Conservation (phyloP, 35 echinoderm and acorn worm species). For the Apostichopus parvimensis region DNA sequence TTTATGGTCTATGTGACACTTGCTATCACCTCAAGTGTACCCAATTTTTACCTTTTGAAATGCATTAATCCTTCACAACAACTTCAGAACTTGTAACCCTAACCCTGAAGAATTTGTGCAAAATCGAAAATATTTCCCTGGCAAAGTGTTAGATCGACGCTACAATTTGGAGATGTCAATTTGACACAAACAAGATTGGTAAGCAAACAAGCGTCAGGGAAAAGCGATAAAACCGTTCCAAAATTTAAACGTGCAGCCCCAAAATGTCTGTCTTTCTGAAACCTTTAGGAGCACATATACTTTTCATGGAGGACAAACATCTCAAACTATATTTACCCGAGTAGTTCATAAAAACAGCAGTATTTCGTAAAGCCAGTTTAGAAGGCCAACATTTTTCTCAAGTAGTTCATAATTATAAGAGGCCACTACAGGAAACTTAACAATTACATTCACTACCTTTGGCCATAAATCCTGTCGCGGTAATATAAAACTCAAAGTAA, state of each 20-base stretch:
- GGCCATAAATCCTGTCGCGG: not conserved
- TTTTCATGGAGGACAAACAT: not conserved
- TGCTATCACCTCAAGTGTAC: no score
- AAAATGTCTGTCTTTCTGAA: not conserved
- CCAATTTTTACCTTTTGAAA: no score
- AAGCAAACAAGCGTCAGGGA: not conserved
- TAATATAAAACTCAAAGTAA: not conserved
- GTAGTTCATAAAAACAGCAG: not conserved
- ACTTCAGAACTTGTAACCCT: no score
- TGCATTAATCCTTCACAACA: no score
- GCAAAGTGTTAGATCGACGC: no score
- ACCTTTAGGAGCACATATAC: not conserved
- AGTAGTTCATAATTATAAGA: constrained; percentile 5
- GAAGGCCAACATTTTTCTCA: not conserved
- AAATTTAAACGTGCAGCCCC: not conserved
- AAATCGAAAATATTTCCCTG: no score
- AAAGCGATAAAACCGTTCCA: not conserved
- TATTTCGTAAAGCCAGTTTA: not conserved
- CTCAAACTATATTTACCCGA: not conserved
- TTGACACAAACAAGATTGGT: not conserved
- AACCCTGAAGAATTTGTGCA: no score
- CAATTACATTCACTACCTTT: not conserved
- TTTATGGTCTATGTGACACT: no score
- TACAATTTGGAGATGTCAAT: not conserved
- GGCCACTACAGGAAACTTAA: not conserved